Evolutionary conservation across 30 jellyfish, hydroid and myxozoan species (phyloP).

Genomic region (Cassiopea xamachana): DNA sequence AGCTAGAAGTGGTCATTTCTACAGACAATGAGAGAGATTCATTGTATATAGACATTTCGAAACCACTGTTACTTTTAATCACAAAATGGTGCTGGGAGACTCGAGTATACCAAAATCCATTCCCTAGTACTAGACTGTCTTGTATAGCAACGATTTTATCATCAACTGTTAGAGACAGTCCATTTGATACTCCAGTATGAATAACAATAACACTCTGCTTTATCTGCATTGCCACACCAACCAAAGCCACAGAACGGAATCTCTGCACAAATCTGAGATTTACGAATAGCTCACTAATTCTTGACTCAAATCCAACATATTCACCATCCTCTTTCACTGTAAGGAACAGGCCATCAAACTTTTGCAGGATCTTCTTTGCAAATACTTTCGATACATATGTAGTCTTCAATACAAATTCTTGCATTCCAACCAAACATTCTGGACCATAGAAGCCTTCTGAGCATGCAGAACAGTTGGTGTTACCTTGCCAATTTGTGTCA

Average conservation of each 20-base stretch:
- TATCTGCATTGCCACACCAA: constrained; percentile 33
- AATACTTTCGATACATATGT: constrained; percentile 16
- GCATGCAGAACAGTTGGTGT: constrained; percentile 52
- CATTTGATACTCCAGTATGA: constrained; percentile 44
- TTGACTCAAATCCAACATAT: constrained; percentile 16
- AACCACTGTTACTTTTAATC: neutral
- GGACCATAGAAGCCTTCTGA: constrained; percentile 51
- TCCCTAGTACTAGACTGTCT: neutral
- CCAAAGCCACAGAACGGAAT: constrained; percentile 15
- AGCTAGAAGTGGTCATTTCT: neutral
- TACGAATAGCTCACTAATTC: neutral
- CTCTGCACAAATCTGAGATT: constrained; percentile 43
- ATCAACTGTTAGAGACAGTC: constrained; percentile 2
- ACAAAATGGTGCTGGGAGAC: constrained; percentile 19
- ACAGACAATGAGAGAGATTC: constrained; percentile 39
- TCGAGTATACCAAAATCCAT: constrained; percentile 23
- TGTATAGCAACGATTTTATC: constrained; percentile 14
- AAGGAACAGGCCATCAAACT: constrained; percentile 34
- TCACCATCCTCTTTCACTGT: constrained; percentile 31
- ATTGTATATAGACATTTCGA: constrained; percentile 31
- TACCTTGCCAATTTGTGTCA: constrained; percentile 62
- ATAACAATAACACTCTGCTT: constrained; percentile 2
- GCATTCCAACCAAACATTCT: constrained; percentile 32
- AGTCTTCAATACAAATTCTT: neutral
- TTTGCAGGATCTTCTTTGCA: constrained; percentile 32